These are phyloP conservation scores for Alethe diademata DNA, from an alignment of 2,113 vertebrate species.

Conservation along the genomic window DNA sequence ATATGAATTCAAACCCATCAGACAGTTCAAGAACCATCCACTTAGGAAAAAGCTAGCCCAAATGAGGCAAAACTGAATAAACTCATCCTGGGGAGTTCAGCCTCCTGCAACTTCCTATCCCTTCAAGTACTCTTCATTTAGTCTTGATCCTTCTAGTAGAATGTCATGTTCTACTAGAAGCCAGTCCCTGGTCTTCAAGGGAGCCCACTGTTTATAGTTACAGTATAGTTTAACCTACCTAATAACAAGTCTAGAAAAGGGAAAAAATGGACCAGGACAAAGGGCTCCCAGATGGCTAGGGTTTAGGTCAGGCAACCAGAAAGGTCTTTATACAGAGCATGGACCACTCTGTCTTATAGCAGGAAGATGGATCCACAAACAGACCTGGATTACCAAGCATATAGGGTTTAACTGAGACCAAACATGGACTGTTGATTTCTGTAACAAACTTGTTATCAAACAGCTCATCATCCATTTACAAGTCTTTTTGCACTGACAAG, in stretches of 20 bases:
- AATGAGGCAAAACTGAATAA: not conserved
- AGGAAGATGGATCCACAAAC: not conserved
- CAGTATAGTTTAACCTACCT: not conserved
- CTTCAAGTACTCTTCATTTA: not conserved
- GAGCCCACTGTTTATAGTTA: not conserved
- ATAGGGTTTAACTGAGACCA: not conserved
- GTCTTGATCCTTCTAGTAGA: not conserved
- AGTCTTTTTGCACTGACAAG: not conserved
- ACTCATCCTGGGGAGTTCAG: not conserved
- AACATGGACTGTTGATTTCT: not conserved
- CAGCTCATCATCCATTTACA: not conserved
- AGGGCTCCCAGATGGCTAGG: not conserved
- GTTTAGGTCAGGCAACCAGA: not conserved
- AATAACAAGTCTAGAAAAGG: not conserved
- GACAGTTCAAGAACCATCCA: not conserved
- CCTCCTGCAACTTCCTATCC: not conserved
- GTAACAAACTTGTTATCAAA: not conserved
- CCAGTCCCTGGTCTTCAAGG: not conserved
- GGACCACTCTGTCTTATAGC: not conserved
- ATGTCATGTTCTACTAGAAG: not conserved
- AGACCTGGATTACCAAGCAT: not conserved
- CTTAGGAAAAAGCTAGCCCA: not conserved
- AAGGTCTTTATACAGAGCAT: not conserved
- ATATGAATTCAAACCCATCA: not conserved
- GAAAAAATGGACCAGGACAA: not conserved